phyloP scores from a whole-genome alignment of 2,888 invertebrate genomes.

The Punctoribates punctum region DNA sequence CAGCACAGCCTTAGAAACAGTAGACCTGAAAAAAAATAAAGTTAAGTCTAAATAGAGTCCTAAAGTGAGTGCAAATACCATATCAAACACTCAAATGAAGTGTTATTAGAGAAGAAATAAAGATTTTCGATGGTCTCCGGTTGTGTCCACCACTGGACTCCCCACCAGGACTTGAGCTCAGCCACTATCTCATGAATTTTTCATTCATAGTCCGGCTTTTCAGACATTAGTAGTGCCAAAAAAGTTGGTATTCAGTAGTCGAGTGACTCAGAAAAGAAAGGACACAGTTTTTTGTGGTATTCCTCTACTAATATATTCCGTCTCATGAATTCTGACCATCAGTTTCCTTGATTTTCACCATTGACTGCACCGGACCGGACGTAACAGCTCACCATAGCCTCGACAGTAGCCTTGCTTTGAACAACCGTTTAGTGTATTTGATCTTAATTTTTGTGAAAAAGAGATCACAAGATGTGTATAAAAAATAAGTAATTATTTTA shows the following conservation, averaged over 20 bases:
- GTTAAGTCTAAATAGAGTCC: background rate
- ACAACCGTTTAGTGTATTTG: no score
- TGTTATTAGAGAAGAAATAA: conserved; percentile 14
- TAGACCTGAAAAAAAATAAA: background rate
- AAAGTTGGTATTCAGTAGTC: background rate
- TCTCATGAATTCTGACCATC: conserved; percentile 18
- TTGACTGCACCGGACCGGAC: background rate
- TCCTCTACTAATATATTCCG: background rate
- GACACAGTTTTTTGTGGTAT: conserved; percentile 18
- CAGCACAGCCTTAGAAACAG: background rate
- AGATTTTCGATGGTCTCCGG: background rate
- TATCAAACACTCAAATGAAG: conserved; percentile 16
- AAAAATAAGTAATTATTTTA: no score
- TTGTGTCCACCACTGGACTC: conserved; percentile 23
- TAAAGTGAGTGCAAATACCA: background rate
- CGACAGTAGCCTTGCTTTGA: background rate
- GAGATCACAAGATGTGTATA: no score
- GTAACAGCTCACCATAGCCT: background rate
- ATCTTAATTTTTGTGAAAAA: no score
- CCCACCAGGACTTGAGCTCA: conserved; percentile 5
- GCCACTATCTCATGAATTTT: conserved; percentile 31
- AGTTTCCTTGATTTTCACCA: conserved; percentile 1
- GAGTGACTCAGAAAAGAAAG: background rate
- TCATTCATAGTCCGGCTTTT: background rate
- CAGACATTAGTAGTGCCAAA: background rate